Conservation (phyloP, 2,113 vertebrate genomes). For the Geococcyx californianus region DNA sequence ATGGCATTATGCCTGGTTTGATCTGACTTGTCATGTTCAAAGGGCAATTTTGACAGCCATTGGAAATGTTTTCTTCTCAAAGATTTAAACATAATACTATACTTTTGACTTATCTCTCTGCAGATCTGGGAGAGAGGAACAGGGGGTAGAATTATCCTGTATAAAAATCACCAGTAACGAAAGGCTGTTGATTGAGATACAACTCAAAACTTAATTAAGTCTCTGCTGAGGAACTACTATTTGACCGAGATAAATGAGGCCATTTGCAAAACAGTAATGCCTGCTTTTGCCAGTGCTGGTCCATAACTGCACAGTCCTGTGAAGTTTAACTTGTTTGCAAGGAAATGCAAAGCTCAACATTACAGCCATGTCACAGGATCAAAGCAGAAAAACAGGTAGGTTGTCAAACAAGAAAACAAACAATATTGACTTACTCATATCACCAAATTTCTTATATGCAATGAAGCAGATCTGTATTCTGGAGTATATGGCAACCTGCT, state of each 20-base stretch:
- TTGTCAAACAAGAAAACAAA: neutral
- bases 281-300: neutral
- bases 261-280: neutral
- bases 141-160: neutral
- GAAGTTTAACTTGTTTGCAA: neutral
- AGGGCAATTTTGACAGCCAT: neutral
- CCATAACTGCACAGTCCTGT: accelerated
- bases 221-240: neutral
- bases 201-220: neutral
- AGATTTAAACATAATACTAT: neutral
- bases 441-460: neutral
- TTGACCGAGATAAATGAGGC: neutral
- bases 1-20: neutral
- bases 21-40: neutral
- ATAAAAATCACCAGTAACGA: neutral
- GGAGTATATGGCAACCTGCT: neutral
- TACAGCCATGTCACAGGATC: neutral
- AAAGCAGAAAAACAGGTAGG: neutral
- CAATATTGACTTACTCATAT: neutral
- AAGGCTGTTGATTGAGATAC: neutral
- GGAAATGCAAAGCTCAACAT: neutral
- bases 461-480: neutral
- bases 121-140: neutral
- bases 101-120: neutral
- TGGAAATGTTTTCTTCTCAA: neutral